Conservation (phyloP, 2,797 vertebrate species). For the Ciconia nigra region DNA sequence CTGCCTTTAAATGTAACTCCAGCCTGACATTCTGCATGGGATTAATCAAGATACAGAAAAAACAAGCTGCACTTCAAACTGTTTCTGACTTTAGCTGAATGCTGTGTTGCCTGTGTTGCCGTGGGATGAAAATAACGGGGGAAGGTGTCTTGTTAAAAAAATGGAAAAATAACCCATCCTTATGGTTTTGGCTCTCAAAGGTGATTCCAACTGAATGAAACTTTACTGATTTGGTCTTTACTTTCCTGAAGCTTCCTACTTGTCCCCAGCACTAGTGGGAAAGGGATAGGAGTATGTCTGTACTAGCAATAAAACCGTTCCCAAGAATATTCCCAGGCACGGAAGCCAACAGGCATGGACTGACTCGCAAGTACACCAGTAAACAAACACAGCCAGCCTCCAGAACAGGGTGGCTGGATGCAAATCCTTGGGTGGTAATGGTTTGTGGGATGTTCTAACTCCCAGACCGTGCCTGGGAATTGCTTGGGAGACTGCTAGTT, state of each 20-base stretch:
- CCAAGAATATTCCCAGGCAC: not conserved
- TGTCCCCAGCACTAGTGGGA: not conserved
- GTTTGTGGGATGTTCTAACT: not conserved
- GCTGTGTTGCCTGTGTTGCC: not conserved
- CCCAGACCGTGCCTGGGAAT: not conserved
- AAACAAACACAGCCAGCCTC: not conserved
- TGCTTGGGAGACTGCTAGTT: constrained; percentile 1
- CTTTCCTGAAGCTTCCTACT: not conserved
- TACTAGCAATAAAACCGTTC: not conserved
- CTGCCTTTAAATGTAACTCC: not conserved
- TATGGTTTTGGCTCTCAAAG: not conserved
- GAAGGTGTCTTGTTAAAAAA: not conserved
- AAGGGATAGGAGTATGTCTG: not conserved
- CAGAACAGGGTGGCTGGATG: not conserved
- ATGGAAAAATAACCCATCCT: accelerated
- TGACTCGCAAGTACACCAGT: not conserved
- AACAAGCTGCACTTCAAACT: not conserved
- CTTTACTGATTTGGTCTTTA: not conserved
- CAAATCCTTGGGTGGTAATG: not conserved
- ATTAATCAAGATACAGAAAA: not conserved
- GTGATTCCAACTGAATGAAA: not conserved
- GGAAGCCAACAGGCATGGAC: not conserved
- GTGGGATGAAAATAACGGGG: not conserved
- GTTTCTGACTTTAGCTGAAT: not conserved
- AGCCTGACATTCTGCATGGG: not conserved